phyloP scores from a whole-genome alignment of 2,113 vertebrate genomes.

The Dolichallabes microphthalmus region DNA sequence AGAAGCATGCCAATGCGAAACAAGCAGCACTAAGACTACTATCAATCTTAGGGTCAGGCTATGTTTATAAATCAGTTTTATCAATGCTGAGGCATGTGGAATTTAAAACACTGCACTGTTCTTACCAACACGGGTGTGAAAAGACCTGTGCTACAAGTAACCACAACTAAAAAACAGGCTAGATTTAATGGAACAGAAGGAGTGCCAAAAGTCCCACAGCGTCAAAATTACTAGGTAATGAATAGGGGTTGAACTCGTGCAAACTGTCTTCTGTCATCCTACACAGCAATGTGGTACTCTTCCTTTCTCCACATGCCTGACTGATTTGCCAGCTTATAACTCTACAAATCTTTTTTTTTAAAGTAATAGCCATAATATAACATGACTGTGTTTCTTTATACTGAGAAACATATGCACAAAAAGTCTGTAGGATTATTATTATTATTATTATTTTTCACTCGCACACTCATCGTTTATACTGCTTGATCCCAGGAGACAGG shows the following conservation, averaged over 20 bases:
- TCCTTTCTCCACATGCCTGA: neutral
- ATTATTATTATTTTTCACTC: too few relatives aligned
- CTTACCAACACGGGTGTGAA: constrained; percentile 3
- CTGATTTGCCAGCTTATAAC: neutral
- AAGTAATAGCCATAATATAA: neutral
- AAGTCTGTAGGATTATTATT: too few relatives aligned
- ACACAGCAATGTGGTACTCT: neutral
- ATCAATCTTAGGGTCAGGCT: constrained; percentile 2
- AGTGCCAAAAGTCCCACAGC: neutral
- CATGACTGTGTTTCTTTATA: neutral
- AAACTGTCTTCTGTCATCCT: neutral
- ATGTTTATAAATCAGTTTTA: constrained; percentile 26
- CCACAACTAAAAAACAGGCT: constrained; percentile 14
- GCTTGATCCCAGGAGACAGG: too few relatives aligned
- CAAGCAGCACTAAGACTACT: constrained; percentile 1
- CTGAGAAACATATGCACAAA: too few relatives aligned
- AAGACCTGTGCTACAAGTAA: neutral
- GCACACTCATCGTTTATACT: too few relatives aligned
- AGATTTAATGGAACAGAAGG: constrained; percentile 5
- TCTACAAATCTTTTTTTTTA: neutral
- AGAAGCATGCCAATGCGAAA: constrained; percentile 9
- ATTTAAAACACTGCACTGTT: constrained; percentile 13
- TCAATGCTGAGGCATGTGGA: neutral
- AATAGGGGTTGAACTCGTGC: neutral
- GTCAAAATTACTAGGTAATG: neutral